Base-by-base conservation (phyloP, 2,888 invertebrate genomes). In the Vannuccia rotundouncinata region DNA sequence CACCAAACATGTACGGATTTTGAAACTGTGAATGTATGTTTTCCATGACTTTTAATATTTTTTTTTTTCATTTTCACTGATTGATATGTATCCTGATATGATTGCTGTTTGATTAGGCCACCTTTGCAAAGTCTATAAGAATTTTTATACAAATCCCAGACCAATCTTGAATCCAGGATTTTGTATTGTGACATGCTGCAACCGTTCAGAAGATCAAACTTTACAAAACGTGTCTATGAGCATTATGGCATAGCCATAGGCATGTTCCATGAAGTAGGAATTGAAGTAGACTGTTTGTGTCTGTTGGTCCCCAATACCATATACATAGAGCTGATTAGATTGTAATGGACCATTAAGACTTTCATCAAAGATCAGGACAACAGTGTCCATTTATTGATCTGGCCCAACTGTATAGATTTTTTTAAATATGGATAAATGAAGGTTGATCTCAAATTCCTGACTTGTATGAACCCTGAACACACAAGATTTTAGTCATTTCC, bases 401-500 rank as follows among this genome's bases (percentile, higher is more conserved):
- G 66, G 66, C 25, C 66, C 66, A 66, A 66, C 66, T 22, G 25
- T 66, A 66, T 27, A 5, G 25, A n/a, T n/a, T n/a, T 22, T 66
- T 66, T 66, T 66, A 66, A 66, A 66, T 66, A 66, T 66, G 66
- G 66, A n/a, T n/a, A n/a, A n/a, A n/a, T n/a, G n/a, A n/a, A n/a
- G n/a, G n/a, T n/a, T n/a, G n/a, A n/a, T n/a, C n/a, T n/a, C n/a
- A n/a, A n/a, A n/a, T n/a, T n/a, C n/a, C n/a, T n/a, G n/a, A n/a
- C n/a, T n/a, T n/a, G n/a, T n/a, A n/a, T n/a, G n/a, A n/a, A n/a
- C n/a, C n/a, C n/a, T n/a, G n/a, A n/a, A n/a, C n/a, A n/a, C n/a
- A n/a, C n/a, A n/a, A n/a, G n/a, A n/a, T n/a, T n/a, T n/a, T n/a
- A n/a, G n/a, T n/a, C n/a, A n/a, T n/a, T n/a, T n/a, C n/a, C n/a